Evolutionary conservation across 2,113 vertebrate species (phyloP).

Genomic region (Cygnus atratus): DNA sequence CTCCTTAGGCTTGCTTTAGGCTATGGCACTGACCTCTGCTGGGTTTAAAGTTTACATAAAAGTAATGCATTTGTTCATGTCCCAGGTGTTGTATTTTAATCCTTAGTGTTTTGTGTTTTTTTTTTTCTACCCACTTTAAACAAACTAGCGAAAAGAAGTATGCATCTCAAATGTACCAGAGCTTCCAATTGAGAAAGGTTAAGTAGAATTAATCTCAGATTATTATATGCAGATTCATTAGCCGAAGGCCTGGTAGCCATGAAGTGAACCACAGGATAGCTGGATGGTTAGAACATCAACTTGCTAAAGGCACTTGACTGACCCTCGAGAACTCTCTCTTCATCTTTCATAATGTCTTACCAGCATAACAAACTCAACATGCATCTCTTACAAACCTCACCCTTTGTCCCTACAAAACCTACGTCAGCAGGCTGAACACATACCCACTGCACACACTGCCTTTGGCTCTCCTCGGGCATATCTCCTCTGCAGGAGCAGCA

Average conservation of each 20-base stretch:
- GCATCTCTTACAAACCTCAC: neutral
- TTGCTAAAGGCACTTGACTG: neutral
- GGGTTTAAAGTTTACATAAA: slow-evolving; percentile 20
- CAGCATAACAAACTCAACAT: neutral
- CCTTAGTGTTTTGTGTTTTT: neutral
- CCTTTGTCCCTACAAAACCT: neutral
- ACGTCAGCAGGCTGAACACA: neutral
- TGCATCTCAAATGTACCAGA: neutral
- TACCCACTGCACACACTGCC: neutral
- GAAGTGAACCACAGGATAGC: neutral
- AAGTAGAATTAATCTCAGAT: neutral
- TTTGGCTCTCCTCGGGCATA: accelerated
- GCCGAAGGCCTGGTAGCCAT: neutral
- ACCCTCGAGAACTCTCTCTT: neutral
- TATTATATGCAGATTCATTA: neutral
- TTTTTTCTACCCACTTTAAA: neutral
- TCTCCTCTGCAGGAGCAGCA: neutral
- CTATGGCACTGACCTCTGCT: neutral
- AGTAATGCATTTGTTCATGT: neutral
- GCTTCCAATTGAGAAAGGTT: neutral
- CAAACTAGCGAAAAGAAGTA: neutral
- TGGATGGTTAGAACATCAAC: neutral
- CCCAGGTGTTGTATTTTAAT: neutral
- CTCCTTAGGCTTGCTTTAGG: neutral
- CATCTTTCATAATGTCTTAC: neutral